Conservation (phyloP, 1,140 invertebrate species). For the Macrobrachium nipponense region DNA sequence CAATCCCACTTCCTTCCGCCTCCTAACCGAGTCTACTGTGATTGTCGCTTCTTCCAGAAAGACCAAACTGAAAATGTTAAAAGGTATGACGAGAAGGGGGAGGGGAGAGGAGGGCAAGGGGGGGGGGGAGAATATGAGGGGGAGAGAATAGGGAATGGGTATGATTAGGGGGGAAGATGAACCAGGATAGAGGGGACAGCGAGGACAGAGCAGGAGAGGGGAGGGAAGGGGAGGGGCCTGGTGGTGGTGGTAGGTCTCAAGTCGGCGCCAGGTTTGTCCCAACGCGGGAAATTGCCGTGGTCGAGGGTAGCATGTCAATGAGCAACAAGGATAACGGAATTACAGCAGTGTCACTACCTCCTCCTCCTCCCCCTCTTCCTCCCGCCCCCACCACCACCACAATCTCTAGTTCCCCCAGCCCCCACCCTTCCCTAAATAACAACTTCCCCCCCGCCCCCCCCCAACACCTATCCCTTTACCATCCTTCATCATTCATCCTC, state of each 20-base stretch:
- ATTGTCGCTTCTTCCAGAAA: neutral
- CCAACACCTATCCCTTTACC: neutral
- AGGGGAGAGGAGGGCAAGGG: neutral
- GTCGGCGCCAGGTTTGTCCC: slow-evolving; percentile 44
- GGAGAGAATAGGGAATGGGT: neutral
- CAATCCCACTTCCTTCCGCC: too few relatives aligned
- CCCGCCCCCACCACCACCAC: neutral
- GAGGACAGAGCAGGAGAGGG: neutral
- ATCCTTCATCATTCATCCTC: neutral
- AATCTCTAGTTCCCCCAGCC: neutral
- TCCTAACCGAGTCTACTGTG: neutral
- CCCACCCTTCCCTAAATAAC: neutral
- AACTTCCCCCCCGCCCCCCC: too few relatives aligned
- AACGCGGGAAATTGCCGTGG: slow-evolving; percentile 47
- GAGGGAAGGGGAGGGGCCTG: neutral
- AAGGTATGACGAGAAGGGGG: neutral
- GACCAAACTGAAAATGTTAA: neutral
- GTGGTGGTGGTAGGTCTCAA: slow-evolving; percentile 21
- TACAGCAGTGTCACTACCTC: slow-evolving; percentile 19
- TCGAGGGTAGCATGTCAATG: slow-evolving; percentile 45
- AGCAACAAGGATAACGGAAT: slow-evolving; percentile 42
- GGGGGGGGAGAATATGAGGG: slow-evolving; percentile 5
- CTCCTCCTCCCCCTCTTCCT: neutral
- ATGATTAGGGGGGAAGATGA: neutral
- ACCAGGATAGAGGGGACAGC: neutral